These are phyloP conservation scores for Chouioia cunea DNA, from an alignment of 2,888 invertebrate species.

Conservation along the genomic window DNA sequence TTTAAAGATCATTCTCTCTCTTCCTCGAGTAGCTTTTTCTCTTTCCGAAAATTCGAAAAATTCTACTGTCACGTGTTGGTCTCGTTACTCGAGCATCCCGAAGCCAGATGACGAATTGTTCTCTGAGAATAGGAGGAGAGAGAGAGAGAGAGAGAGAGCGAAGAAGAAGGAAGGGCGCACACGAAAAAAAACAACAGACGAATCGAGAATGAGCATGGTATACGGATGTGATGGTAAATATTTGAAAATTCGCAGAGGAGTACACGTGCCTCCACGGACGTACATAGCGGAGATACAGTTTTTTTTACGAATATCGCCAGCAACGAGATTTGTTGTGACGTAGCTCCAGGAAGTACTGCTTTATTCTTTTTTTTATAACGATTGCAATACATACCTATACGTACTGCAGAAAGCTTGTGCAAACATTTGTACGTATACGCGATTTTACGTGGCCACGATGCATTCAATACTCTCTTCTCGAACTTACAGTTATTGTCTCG, in stretches of 20 bases:
- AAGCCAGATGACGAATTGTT: conserved; percentile 60
- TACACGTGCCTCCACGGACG: not conserved
- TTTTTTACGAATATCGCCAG: too few relatives aligned
- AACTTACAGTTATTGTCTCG: too few relatives aligned
- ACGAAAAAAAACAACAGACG: conserved; percentile 43
- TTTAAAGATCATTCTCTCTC: conserved; percentile 5
- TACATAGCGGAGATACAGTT: not conserved
- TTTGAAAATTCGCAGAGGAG: conserved; percentile 61
- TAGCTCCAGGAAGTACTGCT: too few relatives aligned
- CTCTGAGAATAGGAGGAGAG: conserved; percentile 53
- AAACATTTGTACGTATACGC: too few relatives aligned
- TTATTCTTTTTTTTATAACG: too few relatives aligned
- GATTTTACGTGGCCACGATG: too few relatives aligned
- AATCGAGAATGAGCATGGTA: conserved; percentile 49
- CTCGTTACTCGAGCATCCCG: conserved; percentile 54
- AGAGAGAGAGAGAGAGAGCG: conserved; percentile 26
- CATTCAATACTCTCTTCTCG: too few relatives aligned
- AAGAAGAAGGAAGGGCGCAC: too few relatives aligned
- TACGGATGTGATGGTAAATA: conserved; percentile 62
- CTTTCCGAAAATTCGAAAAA: conserved; percentile 42
- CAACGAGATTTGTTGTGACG: too few relatives aligned
- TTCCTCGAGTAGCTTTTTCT: conserved; percentile 11
- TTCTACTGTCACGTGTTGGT: conserved; percentile 47
- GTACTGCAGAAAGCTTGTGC: too few relatives aligned
- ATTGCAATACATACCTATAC: too few relatives aligned